A percentile compares a stretch with the other conserved stretches of the same genome.
phyloP scores from a whole-genome alignment of 2,113 vertebrate genomes.

The Vidua macroura region DNA sequence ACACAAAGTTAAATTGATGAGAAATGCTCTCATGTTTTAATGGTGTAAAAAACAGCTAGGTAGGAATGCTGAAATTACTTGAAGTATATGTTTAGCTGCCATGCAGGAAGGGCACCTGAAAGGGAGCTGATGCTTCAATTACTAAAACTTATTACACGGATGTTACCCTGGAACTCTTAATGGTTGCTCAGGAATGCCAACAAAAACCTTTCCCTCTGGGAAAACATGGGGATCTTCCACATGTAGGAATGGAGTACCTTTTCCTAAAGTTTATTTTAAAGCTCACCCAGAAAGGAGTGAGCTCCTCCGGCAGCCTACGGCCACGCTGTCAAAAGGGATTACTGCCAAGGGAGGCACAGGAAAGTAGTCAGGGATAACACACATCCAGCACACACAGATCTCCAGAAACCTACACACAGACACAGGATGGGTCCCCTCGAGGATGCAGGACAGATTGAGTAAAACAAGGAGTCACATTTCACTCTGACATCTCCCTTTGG shows the following conservation, averaged over 20 bases:
- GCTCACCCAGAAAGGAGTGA: not conserved
- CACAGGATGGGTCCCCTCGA: not conserved
- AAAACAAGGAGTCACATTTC: not conserved
- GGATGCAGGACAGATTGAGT: not conserved
- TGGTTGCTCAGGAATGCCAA: not conserved
- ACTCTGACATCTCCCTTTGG: not conserved
- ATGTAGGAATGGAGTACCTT: not conserved
- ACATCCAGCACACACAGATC: not conserved
- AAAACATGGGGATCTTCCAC: not conserved
- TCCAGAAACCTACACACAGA: not conserved
- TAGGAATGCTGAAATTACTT: not conserved
- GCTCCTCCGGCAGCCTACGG: not conserved
- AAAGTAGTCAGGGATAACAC: not conserved
- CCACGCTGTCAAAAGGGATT: not conserved
- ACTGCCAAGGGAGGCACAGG: not conserved
- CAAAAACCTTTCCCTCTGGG: not conserved
- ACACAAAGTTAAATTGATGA: not conserved
- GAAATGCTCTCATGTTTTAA: not conserved
- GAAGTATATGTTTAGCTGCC: not conserved
- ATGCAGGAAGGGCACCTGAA: not conserved
- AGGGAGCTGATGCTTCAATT: not conserved
- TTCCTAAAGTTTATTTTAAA: not conserved
- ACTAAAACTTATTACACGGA: not conserved
- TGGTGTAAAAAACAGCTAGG: not conserved
- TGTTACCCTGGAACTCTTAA: not conserved